These are phyloP conservation scores for Melinaea marsaeus DNA, from an alignment of 2,888 invertebrate species.

Conservation along the genomic window DNA sequence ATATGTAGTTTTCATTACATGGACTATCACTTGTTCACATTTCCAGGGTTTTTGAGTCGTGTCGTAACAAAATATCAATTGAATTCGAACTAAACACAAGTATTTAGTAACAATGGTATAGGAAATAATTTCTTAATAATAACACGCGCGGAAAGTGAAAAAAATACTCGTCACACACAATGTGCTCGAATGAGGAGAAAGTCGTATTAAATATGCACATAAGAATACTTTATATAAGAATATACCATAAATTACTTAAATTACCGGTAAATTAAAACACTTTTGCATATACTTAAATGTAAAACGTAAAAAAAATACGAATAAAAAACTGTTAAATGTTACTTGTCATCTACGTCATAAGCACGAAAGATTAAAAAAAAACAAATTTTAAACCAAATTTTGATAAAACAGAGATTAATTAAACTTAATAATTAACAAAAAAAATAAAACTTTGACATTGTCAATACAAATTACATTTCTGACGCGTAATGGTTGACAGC, in stretches of 20 bases:
- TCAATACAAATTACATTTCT: conserved; percentile 39
- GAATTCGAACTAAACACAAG: conserved; percentile 20
- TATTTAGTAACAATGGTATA: conserved; percentile 36
- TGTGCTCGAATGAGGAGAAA: conserved; percentile 46
- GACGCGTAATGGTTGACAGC: conserved; percentile 43
- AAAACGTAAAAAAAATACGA: neutral
- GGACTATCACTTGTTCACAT: conserved; percentile 5
- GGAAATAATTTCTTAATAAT: conserved; percentile 37
- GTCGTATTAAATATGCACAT: conserved; percentile 41
- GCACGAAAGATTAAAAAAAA: neutral
- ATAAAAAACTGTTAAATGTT: too few species aligned
- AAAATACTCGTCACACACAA: conserved; percentile 36
- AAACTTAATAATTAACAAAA: neutral
- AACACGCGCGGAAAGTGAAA: conserved; percentile 40
- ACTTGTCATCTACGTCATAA: neutral
- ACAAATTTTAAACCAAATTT: neutral
- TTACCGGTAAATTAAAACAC: conserved; percentile 6
- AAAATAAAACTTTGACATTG: conserved; percentile 18
- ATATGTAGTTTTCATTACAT: conserved; percentile 7
- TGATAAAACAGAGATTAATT: neutral
- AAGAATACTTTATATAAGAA: conserved; percentile 22
- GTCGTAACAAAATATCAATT: conserved; percentile 17
- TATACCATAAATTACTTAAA: conserved; percentile 18
- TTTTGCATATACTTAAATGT: neutral
- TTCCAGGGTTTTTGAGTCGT: conserved; percentile 21